Percentiles rank a stretch among this genome's conserved stretches.
Conservation (phyloP, 2,888 invertebrate genomes). For the Pachymerium ferrugineum region DNA sequence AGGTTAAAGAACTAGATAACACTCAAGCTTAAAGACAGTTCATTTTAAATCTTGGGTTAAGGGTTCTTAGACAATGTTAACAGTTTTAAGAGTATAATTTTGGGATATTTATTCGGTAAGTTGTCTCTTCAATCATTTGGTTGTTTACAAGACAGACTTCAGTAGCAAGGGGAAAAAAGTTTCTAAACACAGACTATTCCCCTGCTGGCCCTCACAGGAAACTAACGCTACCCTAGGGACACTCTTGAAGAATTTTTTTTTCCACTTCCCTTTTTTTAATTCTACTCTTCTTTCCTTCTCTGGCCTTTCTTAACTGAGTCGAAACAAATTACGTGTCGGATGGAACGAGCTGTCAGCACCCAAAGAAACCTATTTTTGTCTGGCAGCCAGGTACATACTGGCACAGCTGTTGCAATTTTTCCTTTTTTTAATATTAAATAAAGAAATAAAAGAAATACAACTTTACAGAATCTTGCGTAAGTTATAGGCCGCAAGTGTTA, state of each 20-base stretch:
- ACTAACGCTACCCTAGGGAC: neutral
- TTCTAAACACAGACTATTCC: neutral
- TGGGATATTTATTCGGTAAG: neutral
- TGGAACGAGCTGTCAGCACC: constrained; percentile 13
- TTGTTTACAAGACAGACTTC: constrained; percentile 13
- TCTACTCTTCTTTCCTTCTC: neutral
- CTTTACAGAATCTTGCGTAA: too few relatives aligned
- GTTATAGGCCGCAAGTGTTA: too few relatives aligned
- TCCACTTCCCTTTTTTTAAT: neutral
- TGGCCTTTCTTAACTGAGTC: neutral
- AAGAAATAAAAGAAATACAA: too few relatives aligned
- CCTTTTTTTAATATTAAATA: neutral
- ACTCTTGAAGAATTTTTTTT: neutral
- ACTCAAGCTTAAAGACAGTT: too few relatives aligned
- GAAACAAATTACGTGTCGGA: constrained; percentile 5
- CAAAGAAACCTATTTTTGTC: constrained; percentile 3
- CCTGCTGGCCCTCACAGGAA: neutral
- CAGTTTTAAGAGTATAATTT: neutral
- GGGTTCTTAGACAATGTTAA: neutral
- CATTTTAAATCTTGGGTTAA: neutral
- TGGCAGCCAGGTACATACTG: constrained; percentile 8
- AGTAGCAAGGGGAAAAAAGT: neutral
- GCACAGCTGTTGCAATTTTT: neutral
- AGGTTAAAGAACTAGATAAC: too few relatives aligned
- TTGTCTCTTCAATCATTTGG: constrained; percentile 1